Conservation (phyloP, 2,888 invertebrate genomes). For the Sabellastarte sp. region DNA sequence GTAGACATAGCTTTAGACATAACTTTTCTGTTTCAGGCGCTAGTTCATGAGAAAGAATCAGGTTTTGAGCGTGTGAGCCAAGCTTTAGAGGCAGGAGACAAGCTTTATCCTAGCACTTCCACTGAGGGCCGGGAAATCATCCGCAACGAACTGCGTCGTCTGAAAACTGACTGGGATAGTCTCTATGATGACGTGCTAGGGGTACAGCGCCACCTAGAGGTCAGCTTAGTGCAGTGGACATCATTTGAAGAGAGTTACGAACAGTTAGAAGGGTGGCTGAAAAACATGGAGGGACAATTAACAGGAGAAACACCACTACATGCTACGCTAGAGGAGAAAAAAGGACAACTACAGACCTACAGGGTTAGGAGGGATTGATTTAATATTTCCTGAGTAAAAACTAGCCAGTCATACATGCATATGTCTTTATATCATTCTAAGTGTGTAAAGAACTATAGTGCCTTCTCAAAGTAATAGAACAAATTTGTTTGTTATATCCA, state of each 20-base stretch:
- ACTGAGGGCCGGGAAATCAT: conserved; percentile 86
- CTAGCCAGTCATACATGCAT: too few species aligned
- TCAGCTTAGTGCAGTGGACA: conserved; percentile 83
- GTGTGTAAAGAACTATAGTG: too few species aligned
- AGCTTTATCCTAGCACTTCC: conserved; percentile 88
- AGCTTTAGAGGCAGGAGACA: conserved; percentile 78
- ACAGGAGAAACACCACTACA: conserved; percentile 77
- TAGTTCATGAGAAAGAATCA: conserved; percentile 75
- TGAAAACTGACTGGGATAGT: conserved; percentile 85
- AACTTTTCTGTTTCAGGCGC: conserved; percentile 36
- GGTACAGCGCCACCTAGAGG: conserved; percentile 81
- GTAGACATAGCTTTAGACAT: too few species aligned
- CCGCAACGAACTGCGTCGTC: conserved; percentile 77
- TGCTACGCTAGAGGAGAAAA: conserved; percentile 87
- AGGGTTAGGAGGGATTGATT: too few species aligned
- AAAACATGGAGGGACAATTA: conserved; percentile 72
- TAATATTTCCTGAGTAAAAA: too few species aligned
- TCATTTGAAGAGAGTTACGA: conserved; percentile 86
- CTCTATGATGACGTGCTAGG: conserved; percentile 79
- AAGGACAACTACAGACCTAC: conserved; percentile 66
- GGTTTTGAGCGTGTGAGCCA: conserved; percentile 77
- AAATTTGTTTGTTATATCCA: too few species aligned
- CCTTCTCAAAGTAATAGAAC: too few species aligned
- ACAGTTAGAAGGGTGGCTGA: conserved; percentile 77
- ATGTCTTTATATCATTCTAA: too few species aligned